These are phyloP conservation scores for Poeciliopsis turrubarensis DNA, from an alignment of 2,113 vertebrate genomes.

Conservation along the genomic window DNA sequence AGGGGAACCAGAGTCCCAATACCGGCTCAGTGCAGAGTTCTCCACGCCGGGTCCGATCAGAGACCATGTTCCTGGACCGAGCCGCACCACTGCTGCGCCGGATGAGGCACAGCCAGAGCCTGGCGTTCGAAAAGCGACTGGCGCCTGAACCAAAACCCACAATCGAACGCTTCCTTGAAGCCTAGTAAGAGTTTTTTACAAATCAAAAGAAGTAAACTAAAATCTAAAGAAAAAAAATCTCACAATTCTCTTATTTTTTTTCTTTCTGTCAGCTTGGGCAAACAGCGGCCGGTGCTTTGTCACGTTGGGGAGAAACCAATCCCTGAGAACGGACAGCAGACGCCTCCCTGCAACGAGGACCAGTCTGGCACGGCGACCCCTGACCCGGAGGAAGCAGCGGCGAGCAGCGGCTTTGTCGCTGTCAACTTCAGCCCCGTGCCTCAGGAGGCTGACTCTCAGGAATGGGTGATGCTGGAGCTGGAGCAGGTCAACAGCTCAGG, in stretches of 20 bases:
- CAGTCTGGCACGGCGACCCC: constrained; percentile 82
- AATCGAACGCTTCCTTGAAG: constrained; percentile 93
- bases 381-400: constrained; percentile 87
- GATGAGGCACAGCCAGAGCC: constrained; percentile 93
- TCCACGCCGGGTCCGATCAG: constrained; percentile 91
- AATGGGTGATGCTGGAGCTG: constrained; percentile 96
- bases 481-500: constrained; percentile 85
- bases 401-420: constrained; percentile 93
- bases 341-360: constrained; percentile 86
- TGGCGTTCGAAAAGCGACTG: constrained; percentile 94
- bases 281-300: constrained; percentile 83
- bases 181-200: constrained; percentile 81
- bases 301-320: constrained; percentile 79
- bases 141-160: constrained; percentile 93
- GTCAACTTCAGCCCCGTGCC: constrained; percentile 91
- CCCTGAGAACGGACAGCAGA: constrained; percentile 75
- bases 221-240: not conserved
- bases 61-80: constrained; percentile 89
- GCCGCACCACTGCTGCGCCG: constrained; percentile 90
- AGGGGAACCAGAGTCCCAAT: constrained; percentile 89
- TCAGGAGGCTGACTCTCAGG: constrained; percentile 93
- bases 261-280: constrained; percentile 84
- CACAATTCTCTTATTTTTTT: constrained; percentile 8
- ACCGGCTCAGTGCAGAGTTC: constrained; percentile 91
- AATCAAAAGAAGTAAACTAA: not conserved